Evolutionary conservation across 2,888 invertebrate genomes (phyloP).

Genomic region (Volucella inanis): DNA sequence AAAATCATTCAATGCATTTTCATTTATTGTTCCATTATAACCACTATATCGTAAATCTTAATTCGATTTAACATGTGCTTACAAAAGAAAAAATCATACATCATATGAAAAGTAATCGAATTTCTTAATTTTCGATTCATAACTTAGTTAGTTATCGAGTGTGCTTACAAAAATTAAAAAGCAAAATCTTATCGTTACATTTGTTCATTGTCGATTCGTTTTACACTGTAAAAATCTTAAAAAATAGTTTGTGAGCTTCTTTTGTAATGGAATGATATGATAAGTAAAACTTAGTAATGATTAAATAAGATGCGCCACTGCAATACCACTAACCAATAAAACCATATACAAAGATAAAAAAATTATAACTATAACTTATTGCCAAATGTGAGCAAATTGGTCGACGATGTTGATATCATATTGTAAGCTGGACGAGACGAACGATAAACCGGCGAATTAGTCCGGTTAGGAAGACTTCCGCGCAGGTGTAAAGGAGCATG

Average conservation of each 20-base stretch:
- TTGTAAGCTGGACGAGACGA: conserved; percentile 57
- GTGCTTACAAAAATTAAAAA: conserved; percentile 60
- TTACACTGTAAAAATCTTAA: conserved; percentile 44
- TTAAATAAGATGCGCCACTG: conserved; percentile 52
- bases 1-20: conserved; percentile 22
- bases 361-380: conserved; percentile 76
- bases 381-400: conserved; percentile 66
- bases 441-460: conserved; percentile 69
- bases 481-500: conserved; percentile 56
- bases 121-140: conserved; percentile 48
- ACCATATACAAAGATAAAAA: conserved; percentile 69
- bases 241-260: conserved; percentile 64
- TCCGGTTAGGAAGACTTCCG: conserved; percentile 61
- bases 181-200: conserved; percentile 57
- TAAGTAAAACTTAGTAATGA: conserved; percentile 39
- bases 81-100: conserved; percentile 42
- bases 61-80: conserved; percentile 49
- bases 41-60: conserved; percentile 5
- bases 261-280: conserved; percentile 69
- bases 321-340: conserved; percentile 66
- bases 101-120: conserved; percentile 45
- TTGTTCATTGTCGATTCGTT: conserved; percentile 61
- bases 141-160: conserved; percentile 48
- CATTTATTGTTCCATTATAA: neutral
- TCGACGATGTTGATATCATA: conserved; percentile 67